Percentiles rank a stretch among this genome's conserved stretches.
Evolutionary conservation across 2,888 invertebrate genomes (phyloP).

Genomic region (Lucinisca nassula): DNA sequence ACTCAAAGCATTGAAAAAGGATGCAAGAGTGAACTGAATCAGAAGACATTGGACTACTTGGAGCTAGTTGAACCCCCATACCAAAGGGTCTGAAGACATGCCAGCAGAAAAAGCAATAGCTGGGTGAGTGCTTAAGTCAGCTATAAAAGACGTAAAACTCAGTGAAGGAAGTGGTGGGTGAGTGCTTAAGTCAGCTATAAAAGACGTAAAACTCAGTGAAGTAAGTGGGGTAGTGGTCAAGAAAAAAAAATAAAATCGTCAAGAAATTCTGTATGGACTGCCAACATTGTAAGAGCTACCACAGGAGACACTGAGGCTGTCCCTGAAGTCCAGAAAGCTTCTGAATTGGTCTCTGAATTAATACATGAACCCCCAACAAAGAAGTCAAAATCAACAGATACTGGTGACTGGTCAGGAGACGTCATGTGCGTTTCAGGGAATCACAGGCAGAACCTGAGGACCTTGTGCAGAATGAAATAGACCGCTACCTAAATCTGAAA

Average conservation of each 20-base stretch:
- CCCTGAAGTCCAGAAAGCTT: not conserved
- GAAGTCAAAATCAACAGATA: constrained; percentile 13
- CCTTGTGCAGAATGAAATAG: too few relatives aligned
- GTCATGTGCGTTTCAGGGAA: constrained; percentile 4
- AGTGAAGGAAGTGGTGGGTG: not conserved
- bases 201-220: not conserved
- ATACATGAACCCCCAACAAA: not conserved
- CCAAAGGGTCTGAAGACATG: constrained; percentile 2
- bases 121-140: not conserved
- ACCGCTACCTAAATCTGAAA: too few relatives aligned
- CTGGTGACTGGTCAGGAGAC: constrained; percentile 13
- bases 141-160: not conserved
- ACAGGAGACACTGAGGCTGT: not conserved
- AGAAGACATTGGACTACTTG: not conserved
- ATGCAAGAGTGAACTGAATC: not conserved
- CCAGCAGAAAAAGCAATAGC: not conserved
- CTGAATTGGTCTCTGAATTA: not conserved
- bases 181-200: not conserved
- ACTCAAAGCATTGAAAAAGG: not conserved
- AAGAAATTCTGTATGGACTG: too few relatives aligned
- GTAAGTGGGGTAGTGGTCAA: not conserved
- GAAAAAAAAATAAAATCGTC: not conserved
- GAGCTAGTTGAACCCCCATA: constrained; percentile 4
- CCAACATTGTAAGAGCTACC: not conserved
- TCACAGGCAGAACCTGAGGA: too few relatives aligned